Percentiles rank a stretch among this genome's conserved stretches.
Evolutionary conservation across 2,888 invertebrate species (phyloP).

Genomic region (Clivina fossor): DNA sequence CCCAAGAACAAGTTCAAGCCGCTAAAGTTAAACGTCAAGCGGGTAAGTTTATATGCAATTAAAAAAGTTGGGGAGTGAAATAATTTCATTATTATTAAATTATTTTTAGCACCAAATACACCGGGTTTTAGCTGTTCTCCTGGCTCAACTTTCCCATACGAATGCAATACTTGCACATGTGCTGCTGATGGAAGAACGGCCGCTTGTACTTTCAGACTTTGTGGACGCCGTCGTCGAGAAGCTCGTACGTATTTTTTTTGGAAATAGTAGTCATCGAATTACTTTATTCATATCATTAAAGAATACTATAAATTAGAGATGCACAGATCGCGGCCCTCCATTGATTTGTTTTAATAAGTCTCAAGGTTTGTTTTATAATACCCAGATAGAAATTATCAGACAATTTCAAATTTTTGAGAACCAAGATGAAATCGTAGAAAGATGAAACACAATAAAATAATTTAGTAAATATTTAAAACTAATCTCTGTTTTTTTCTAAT

Average conservation of each 20-base stretch:
- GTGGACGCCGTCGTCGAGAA: slow-evolving; percentile 40
- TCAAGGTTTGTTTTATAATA: no score
- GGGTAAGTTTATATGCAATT: slow-evolving; percentile 49
- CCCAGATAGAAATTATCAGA: no score
- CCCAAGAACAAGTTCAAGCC: slow-evolving; percentile 11
- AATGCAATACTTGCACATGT: slow-evolving; percentile 58
- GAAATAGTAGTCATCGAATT: no score
- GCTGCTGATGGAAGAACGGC: slow-evolving; percentile 55
- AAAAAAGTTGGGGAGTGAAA: slow-evolving; percentile 48
- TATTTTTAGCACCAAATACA: slow-evolving; percentile 23
- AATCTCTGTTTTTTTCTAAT: no score
- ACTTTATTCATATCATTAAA: no score
- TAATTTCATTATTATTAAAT: not conserved
- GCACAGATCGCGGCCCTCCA: no score
- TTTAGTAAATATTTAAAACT: no score
- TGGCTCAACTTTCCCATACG: slow-evolving; percentile 46
- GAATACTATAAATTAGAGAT: no score
- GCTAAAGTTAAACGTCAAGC: slow-evolving; percentile 20
- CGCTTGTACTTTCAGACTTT: slow-evolving; percentile 54
- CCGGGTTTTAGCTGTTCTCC: slow-evolving; percentile 43
- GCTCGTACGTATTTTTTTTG: slow-evolving; percentile 10
- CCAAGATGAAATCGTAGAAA: no score
- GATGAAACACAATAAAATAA: no score
- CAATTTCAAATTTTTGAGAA: no score
- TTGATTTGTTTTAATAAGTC: no score